These are phyloP conservation scores for Microcebus murinus DNA, from an alignment of 2,113 vertebrate species.

Conservation along the genomic window DNA sequence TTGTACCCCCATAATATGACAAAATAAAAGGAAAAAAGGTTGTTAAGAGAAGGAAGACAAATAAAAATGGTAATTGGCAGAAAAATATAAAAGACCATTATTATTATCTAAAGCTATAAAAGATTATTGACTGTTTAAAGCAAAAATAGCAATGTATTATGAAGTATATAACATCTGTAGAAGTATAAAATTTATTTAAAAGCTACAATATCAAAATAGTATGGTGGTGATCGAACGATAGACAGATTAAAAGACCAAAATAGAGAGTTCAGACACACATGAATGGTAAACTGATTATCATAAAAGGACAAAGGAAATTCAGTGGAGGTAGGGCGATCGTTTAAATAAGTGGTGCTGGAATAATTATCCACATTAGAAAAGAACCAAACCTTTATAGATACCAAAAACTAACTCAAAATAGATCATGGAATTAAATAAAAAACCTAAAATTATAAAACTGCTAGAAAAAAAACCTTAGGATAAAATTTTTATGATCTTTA, in stretches of 20 bases:
- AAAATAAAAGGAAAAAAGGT: not conserved
- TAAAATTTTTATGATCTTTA: not conserved
- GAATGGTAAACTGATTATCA: not conserved
- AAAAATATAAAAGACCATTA: not conserved
- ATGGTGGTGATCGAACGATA: not conserved
- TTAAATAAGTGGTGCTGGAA: not conserved
- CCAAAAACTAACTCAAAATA: not conserved
- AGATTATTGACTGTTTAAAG: not conserved
- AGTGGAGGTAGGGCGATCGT: not conserved
- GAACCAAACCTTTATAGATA: not conserved
- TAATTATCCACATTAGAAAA: not conserved
- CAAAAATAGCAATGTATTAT: not conserved
- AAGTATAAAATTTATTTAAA: not conserved
- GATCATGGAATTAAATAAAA: not conserved
- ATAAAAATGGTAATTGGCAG: not conserved
- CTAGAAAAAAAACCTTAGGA: not conserved
- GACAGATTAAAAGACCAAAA: not conserved
- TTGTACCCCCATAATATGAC: no score
- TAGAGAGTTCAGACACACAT: not conserved
- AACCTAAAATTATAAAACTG: not conserved
- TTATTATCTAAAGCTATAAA: not conserved
- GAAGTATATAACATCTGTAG: not conserved
- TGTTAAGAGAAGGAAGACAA: not conserved
- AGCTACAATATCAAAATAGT: not conserved
- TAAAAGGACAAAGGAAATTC: not conserved